Evolutionary conservation across 2,797 vertebrate genomes (phyloP).

Genomic region (Enteromius fasciolatus): DNA sequence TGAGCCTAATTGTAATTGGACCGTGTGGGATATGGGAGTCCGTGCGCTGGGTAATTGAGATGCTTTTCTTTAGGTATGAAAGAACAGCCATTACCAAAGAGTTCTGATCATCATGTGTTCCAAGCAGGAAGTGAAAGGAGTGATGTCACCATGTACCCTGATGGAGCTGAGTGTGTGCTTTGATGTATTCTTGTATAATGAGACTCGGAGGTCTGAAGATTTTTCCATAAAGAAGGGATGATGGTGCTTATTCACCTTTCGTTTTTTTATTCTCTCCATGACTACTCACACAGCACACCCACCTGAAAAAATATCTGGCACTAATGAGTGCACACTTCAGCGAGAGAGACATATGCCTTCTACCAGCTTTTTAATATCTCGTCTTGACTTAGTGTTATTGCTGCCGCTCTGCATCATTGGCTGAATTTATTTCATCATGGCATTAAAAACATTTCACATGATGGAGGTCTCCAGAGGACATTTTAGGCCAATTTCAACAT

Average conservation of each 20-base stretch:
- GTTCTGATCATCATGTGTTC: slow-evolving; percentile 43
- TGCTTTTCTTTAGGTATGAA: slow-evolving; percentile 46
- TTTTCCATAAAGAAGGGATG: slow-evolving; percentile 38
- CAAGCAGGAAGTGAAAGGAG: slow-evolving; percentile 37
- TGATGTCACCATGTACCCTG: slow-evolving; percentile 44
- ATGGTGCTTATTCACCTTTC: slow-evolving; percentile 47
- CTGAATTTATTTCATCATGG: slow-evolving; percentile 13
- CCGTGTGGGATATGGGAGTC: slow-evolving; percentile 28
- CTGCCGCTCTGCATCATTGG: slow-evolving; percentile 14
- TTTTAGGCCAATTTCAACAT: not conserved
- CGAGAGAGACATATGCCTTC: slow-evolving; percentile 8
- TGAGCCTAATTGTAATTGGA: slow-evolving; percentile 50
- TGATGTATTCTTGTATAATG: slow-evolving; percentile 50
- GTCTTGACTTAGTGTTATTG: slow-evolving; percentile 27
- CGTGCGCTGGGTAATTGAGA: slow-evolving; percentile 47
- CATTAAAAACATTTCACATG: not conserved
- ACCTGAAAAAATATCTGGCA: slow-evolving; percentile 18
- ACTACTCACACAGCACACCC: slow-evolving; percentile 16
- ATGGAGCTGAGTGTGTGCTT: slow-evolving; percentile 38
- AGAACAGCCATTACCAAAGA: slow-evolving; percentile 52
- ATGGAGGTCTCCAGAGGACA: not conserved
- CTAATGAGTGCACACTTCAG: slow-evolving; percentile 41
- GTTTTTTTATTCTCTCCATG: slow-evolving; percentile 33
- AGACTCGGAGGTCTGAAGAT: slow-evolving; percentile 46
- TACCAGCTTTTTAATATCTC: slow-evolving; percentile 37